Percentiles rank a stretch among this genome's conserved stretches.
Evolutionary conservation across 2,113 vertebrate species (phyloP).

Genomic region (Gallinago jamesoni): DNA sequence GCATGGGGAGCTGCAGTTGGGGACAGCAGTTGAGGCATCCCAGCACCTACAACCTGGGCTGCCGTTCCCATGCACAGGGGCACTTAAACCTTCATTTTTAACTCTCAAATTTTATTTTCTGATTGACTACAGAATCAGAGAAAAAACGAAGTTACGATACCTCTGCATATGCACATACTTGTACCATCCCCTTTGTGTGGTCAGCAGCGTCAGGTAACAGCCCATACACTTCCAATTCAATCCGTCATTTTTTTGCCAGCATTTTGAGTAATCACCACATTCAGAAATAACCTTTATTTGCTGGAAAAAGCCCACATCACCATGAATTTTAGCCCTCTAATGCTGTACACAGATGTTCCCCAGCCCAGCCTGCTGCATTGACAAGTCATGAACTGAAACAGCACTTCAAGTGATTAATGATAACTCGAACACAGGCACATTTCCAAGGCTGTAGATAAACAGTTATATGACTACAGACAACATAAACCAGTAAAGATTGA

Average conservation of each 20-base stretch:
- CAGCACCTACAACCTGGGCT: background rate
- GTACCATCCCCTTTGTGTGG: background rate
- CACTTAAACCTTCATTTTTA: background rate
- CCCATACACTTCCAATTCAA: background rate
- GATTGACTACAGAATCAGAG: background rate
- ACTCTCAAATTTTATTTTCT: background rate
- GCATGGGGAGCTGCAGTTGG: background rate
- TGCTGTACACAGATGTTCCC: background rate
- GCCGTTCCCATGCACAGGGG: accelerated
- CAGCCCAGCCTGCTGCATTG: background rate
- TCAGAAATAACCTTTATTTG: background rate
- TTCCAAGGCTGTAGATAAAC: background rate
- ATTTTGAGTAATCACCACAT: background rate
- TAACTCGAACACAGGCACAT: background rate
- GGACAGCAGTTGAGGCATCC: background rate
- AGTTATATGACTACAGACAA: background rate
- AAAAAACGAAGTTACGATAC: background rate
- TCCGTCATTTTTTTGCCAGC: background rate
- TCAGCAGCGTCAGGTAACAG: background rate
- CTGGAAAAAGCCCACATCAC: background rate
- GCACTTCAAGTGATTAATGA: background rate
- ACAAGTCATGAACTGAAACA: background rate
- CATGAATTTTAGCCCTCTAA: background rate
- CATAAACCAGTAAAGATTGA: background rate
- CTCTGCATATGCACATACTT: background rate